Evolutionary conservation across 2,113 vertebrate species (phyloP), one percentile per base, ranked within the genome.

Genomic region (Cochlearius cochlearius): DNA sequence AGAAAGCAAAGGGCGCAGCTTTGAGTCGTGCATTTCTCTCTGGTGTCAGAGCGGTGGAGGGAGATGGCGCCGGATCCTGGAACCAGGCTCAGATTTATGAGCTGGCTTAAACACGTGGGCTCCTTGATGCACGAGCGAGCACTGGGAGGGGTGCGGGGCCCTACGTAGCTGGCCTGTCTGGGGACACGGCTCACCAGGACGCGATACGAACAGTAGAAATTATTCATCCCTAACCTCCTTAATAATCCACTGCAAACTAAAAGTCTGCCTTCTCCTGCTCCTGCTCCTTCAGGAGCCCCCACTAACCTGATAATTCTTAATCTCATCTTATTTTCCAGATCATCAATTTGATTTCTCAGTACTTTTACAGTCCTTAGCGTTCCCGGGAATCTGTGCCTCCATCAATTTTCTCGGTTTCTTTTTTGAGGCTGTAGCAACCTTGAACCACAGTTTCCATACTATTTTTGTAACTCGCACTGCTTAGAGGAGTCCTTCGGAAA

Each of bases 341-440:
- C 90, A 94, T 96, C 91, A 91, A 8, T 94, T 96, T 97, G 86
- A 71, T 95, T 97, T 96, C 92, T 97, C 45, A 47, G 78, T 88
- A 15, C 32, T 94, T 82, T 71, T 63, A 8, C 47, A 92, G 88
- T 83, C 73, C 53, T 79, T 79, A 64, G 66, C 90, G 94, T 96
- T 94, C 83, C 88, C 6, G 3, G 89, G 91, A 86, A 91, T 92
- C 87, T 90, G 43, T 82, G 91, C 55, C 43, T 94, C 94, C 96
- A 95, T 94, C 91, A 91, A 15, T 96, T 85, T 58, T 63, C 73
- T 91, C 66, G n/a, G 12, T 82, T 88, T 91, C 76, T 79, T 92
- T 81, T 63, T 63, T 0, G 56, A 92, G 93, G 84, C 84, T 88
- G 60, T 62, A 64, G 81, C 95, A 96, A 81, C 91, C 92, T 94